Base-by-base conservation (phyloP, 2,888 invertebrate species). In the Lithophane leautieri region DNA sequence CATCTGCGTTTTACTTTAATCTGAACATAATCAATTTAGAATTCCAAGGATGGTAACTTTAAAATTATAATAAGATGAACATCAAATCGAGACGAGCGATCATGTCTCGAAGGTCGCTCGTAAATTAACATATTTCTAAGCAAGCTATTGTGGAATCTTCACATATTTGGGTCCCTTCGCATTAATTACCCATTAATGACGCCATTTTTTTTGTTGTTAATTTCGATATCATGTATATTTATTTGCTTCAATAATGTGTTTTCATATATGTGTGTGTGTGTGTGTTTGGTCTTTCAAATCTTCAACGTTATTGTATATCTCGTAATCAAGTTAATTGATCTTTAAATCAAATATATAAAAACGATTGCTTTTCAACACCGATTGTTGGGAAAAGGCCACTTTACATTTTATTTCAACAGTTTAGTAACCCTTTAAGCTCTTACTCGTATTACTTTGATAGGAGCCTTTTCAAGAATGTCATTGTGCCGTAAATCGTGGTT, bases 41-140 rank as follows among this genome's bases (percentile, higher is more conserved):
- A 91, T 91, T 89, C 88, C 93, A 92, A 93, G 91, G 91, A 90
- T 90, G 79, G 58, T 81, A 52, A 82, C 84, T 89, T 90, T 86
- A 86, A 87, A 91, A 89, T 89, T 89, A 88, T 90, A 91, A 92
- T 92, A 86, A 91, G 88, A 76, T 84, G 82, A 79, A 81, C 73
- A 83, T 82, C 80, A 81, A 79, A 52, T 61, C 56, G 65, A 79
- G 73, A 79, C 70, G 61, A 73, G 69, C 76, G 79, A 78, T 75
- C 75, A n/a, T 66, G 61, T 16, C 40, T 8, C 2, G 70, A 87
- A 89, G 89, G 88, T 81, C 34, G 22, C 52, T 74, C 69, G 61
- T 87, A 84, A 74, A 89, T 88, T 87, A 82, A 73, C 86, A 88
- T 74, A 77, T 81, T 84, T 85, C 68, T 83, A 84, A 71, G 75